A percentile compares a stretch with the other conserved stretches of the same genome.
Evolutionary conservation across 2,888 invertebrate genomes (phyloP).

Genomic region (Amphipoea lucens): DNA sequence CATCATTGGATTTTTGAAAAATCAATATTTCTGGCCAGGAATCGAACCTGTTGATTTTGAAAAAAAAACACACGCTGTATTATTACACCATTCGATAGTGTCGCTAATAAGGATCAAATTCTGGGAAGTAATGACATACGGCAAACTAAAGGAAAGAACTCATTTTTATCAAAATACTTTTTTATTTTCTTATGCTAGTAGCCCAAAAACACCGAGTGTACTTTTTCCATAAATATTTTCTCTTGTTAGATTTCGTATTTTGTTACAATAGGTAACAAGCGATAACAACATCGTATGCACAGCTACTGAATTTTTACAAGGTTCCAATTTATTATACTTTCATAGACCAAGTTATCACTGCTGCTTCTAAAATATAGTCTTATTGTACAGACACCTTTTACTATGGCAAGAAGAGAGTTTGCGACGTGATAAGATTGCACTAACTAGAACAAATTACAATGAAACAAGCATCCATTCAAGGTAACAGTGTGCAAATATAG

Average conservation of each 20-base stretch:
- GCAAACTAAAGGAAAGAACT: too few species aligned
- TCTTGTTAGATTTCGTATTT: neutral
- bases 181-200: too few species aligned
- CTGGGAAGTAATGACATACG: too few species aligned
- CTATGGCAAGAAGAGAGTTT: neutral
- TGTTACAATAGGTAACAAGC: neutral
- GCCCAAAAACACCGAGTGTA: neutral
- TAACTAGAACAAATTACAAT: neutral
- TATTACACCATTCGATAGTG: too few species aligned
- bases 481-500: neutral
- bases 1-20: too few species aligned
- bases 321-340: neutral
- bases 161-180: too few species aligned
- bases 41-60: too few species aligned
- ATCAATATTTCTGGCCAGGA: too few species aligned
- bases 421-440: too few species aligned
- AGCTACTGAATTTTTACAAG: neutral
- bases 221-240: neutral
- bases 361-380: neutral
- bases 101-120: too few species aligned
- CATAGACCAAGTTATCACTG: neutral
- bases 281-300: neutral
- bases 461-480: neutral
- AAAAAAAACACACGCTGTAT: too few species aligned
- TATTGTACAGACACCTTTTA: neutral